A percentile compares a stretch with the other conserved stretches of the same genome.
Conservation (phyloP, 2,113 vertebrate species). For the Crotalus tigris region DNA sequence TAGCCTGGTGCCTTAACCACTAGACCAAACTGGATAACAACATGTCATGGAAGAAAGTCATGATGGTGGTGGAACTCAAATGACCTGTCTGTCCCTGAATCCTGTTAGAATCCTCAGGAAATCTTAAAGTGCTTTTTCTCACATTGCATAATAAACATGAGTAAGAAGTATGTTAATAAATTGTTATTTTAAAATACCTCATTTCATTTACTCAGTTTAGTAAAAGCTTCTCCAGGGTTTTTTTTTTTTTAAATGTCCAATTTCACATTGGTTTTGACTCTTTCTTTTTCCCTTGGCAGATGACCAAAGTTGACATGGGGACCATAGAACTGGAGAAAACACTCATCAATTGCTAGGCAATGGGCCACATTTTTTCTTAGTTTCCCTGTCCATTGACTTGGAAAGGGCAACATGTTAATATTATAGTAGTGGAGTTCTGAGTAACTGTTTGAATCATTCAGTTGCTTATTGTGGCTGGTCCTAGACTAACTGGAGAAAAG, state of each 20-base stretch:
- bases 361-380: neutral
- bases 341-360: slow-evolving; percentile 1
- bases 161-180: neutral
- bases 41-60: neutral
- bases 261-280: neutral
- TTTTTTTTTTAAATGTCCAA: neutral
- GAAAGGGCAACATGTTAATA: neutral
- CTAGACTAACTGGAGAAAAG: neutral
- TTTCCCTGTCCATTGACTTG: neutral
- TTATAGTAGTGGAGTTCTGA: neutral
- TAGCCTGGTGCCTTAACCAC: neutral
- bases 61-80: neutral
- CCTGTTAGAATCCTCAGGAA: neutral
- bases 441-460: neutral
- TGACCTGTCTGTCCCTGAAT: neutral
- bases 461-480: neutral
- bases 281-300: neutral
- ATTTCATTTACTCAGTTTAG: neutral
- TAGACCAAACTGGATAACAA: neutral
- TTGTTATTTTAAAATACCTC: neutral
- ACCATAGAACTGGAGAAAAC: neutral
- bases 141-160: neutral
- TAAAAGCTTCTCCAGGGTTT: neutral
- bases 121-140: neutral
- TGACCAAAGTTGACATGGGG: neutral